phyloP scores from a whole-genome alignment of 2,888 invertebrate species.

The Protodeltote pygarga region DNA sequence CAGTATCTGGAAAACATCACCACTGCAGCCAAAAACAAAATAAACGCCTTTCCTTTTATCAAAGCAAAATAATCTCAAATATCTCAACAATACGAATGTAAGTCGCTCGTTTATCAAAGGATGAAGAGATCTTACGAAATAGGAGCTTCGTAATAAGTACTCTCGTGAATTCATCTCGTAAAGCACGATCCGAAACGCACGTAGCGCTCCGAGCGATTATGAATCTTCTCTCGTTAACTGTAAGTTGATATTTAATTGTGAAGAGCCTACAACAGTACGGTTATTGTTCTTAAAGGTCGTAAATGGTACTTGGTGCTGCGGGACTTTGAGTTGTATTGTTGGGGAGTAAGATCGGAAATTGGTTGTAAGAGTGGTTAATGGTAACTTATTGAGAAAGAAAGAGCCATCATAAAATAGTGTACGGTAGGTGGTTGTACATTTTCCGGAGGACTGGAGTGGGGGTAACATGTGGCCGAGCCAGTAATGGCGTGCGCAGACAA shows the following conservation, averaged over 20 bases:
- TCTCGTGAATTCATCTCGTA: conserved; percentile 57
- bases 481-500: conserved; percentile 51
- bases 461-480: conserved; percentile 54
- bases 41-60: conserved; percentile 36
- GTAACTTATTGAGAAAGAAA: conserved; percentile 62
- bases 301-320: conserved; percentile 40
- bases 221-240: conserved; percentile 54
- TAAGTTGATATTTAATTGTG: conserved; percentile 61
- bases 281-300: conserved; percentile 37
- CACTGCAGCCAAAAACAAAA: conserved; percentile 25
- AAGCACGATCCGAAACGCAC: conserved; percentile 52
- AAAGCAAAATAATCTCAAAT: conserved; percentile 54
- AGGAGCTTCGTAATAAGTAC: conserved; percentile 58
- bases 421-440: conserved; percentile 61
- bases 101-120: conserved; percentile 47
- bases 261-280: conserved; percentile 26
- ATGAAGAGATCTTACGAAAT: conserved; percentile 44
- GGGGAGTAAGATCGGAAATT: conserved; percentile 46
- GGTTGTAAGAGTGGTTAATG: conserved; percentile 48
- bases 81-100: conserved; percentile 52
- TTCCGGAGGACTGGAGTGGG: conserved; percentile 45
- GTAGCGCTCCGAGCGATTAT: conserved; percentile 57
- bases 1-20: conserved; percentile 49
- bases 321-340: conserved; percentile 53
- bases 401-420: conserved; percentile 60